A percentile compares a stretch with the other conserved stretches of the same genome.
Conservation (phyloP, 2,888 invertebrate species). For the Phyllotreta striolata region DNA sequence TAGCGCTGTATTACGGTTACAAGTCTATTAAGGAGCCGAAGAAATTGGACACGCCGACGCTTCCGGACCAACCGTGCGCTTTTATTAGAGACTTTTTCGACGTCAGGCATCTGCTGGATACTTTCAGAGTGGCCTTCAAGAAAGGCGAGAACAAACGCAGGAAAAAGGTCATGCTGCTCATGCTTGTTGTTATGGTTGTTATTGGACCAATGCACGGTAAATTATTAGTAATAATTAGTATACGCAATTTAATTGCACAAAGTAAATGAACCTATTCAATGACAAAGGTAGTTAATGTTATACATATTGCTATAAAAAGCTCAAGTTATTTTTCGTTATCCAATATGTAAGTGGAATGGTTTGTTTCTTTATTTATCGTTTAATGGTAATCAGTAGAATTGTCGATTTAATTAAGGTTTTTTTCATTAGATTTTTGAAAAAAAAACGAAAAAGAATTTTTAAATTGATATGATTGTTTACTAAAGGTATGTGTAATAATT, state of each 20-base stretch:
- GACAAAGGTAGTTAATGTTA: too few species aligned
- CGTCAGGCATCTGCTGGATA: conserved; percentile 77
- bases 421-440: too few species aligned
- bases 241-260: background rate
- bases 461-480: too few species aligned
- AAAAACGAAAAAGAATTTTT: too few species aligned
- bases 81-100: conserved; percentile 79
- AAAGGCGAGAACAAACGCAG: conserved; percentile 77
- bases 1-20: conserved; percentile 78
- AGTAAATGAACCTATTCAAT: too few species aligned
- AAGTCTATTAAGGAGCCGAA: conserved; percentile 76
- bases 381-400: too few species aligned
- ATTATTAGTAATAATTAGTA: conserved; percentile 47
- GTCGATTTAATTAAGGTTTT: too few species aligned
- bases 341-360: too few species aligned
- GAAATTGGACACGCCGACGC: conserved; percentile 63
- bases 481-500: too few species aligned
- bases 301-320: background rate
- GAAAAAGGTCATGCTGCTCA: conserved; percentile 77
- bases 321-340: background rate
- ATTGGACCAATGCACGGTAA: conserved; percentile 87
- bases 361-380: too few species aligned
- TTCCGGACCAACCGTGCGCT: conserved; percentile 63
- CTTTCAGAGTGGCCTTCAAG: conserved; percentile 82
- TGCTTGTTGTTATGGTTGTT: conserved; percentile 83